Evolutionary conservation across 64 coral and sea anemone species (phyloP).

Genomic region (Montipora efflorescens): DNA sequence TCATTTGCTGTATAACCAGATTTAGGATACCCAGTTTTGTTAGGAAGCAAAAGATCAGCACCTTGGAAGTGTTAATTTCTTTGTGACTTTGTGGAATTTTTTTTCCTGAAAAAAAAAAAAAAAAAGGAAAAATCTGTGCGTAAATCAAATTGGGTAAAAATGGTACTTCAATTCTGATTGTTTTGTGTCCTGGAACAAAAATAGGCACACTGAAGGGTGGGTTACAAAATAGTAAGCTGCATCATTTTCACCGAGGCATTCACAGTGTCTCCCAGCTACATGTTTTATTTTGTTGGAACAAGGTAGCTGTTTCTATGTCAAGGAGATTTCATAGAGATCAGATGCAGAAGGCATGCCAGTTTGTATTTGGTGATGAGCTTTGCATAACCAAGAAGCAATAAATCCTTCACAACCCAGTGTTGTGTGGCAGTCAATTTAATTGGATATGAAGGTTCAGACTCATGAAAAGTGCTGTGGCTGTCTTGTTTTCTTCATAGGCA

Average conservation of each 20-base stretch:
- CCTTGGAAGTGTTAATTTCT: not conserved
- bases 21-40: too few species aligned
- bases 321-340: conserved; percentile 20
- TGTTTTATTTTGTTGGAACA: conserved; percentile 25
- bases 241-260: not conserved
- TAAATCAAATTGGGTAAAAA: not conserved
- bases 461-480: not conserved
- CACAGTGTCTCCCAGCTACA: conserved; percentile 11
- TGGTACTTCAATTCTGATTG: not conserved
- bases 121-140: too few species aligned
- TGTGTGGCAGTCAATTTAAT: not conserved
- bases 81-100: not conserved
- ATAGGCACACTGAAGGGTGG: conserved; percentile 7
- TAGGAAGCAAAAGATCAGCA: not conserved
- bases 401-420: not conserved
- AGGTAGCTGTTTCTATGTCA: not conserved
- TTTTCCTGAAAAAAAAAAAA: not conserved
- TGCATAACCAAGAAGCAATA: conserved; percentile 13
- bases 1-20: too few species aligned
- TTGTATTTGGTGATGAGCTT: not conserved
- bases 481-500: not conserved
- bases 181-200: not conserved
- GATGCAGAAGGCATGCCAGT: conserved; percentile 22
- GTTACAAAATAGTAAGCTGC: not conserved
- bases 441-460: not conserved